A percentile compares a stretch with the other conserved stretches of the same genome.
Evolutionary conservation across 2,797 vertebrate genomes (phyloP).

Genomic region (Ciconia nigra): DNA sequence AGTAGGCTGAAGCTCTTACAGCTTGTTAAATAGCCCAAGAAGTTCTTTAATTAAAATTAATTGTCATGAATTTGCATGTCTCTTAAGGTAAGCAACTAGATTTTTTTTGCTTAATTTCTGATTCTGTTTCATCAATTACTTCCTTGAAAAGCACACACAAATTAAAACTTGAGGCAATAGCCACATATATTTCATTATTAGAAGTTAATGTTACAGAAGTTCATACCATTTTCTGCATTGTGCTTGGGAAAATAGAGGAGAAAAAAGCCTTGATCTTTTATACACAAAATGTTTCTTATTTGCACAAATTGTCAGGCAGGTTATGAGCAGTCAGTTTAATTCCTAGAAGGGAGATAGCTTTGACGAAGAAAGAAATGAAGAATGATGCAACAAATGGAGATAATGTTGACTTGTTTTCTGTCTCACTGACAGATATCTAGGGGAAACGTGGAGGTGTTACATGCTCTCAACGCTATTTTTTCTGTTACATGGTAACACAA

Average conservation of each 20-base stretch:
- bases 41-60: not conserved
- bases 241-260: not conserved
- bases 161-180: not conserved
- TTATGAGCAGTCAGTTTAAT: not conserved
- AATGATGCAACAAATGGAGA: conserved; percentile 45
- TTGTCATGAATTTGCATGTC: not conserved
- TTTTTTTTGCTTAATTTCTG: not conserved
- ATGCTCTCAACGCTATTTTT: not conserved
- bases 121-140: not conserved
- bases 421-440: not conserved
- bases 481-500: not conserved
- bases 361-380: not conserved
- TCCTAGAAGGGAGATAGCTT: conserved; percentile 36
- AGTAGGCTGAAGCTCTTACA: not conserved
- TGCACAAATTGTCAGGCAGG: not conserved
- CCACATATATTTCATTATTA: not conserved
- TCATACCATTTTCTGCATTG: not conserved
- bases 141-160: not conserved
- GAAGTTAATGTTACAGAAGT: not conserved
- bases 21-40: not conserved
- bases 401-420: not conserved
- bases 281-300: not conserved
- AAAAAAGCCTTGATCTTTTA: not conserved
- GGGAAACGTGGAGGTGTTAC: not conserved
- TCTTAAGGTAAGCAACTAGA: not conserved